These are phyloP conservation scores for Procapra przewalskii DNA, from an alignment of 2,113 vertebrate species.

Conservation along the genomic window DNA sequence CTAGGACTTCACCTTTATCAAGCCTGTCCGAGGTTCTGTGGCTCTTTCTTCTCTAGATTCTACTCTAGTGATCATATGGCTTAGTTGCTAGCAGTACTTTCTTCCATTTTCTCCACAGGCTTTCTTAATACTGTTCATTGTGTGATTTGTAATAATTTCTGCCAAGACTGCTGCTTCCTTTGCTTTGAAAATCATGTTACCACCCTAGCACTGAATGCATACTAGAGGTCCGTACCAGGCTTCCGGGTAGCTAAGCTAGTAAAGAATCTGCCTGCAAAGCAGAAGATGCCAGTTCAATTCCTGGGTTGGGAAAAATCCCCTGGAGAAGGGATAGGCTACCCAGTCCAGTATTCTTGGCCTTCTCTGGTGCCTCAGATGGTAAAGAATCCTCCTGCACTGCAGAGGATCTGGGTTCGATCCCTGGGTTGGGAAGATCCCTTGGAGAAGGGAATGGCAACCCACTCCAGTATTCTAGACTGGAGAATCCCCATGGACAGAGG, in stretches of 20 bases:
- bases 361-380: neutral
- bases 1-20: neutral
- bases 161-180: neutral
- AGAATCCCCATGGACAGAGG: neutral
- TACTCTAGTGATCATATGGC: neutral
- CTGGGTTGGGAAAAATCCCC: neutral
- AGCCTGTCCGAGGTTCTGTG: neutral
- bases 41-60: neutral
- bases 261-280: neutral
- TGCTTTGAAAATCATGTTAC: neutral
- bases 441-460: neutral
- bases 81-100: neutral
- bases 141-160: neutral
- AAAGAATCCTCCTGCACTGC: neutral
- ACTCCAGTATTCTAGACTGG: neutral
- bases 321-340: neutral
- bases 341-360: neutral
- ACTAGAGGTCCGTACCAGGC: neutral
- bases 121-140: neutral
- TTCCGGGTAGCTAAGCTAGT: neutral
- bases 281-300: neutral
- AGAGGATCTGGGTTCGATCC: neutral
- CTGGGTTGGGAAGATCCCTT: neutral
- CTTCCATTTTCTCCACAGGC: neutral
- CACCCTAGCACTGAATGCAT: neutral